Evolutionary conservation across 1,140 invertebrate species (phyloP).

Genomic region (Eriocheir sinensis): DNA sequence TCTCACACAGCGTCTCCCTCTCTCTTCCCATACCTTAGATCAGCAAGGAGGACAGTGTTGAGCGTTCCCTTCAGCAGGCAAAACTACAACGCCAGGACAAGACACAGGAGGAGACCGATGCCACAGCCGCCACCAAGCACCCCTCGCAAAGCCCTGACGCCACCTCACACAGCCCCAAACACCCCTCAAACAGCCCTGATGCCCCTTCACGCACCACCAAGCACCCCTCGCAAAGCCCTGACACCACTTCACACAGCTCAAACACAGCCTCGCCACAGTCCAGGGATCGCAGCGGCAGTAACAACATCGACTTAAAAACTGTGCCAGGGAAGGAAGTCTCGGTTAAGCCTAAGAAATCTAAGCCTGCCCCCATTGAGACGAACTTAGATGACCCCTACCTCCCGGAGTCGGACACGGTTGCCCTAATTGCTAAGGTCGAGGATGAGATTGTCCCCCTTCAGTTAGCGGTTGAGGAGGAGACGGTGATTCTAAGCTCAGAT

Average conservation of each 20-base stretch:
- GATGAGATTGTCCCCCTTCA: neutral
- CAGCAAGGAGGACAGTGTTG: conserved; percentile 79
- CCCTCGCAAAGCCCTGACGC: conserved; percentile 30
- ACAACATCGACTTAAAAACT: neutral
- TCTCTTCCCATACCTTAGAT: conserved; percentile 59
- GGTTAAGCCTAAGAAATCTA: neutral
- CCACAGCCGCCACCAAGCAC: conserved; percentile 36
- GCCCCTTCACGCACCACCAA: neutral
- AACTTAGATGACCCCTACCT: conserved; percentile 56
- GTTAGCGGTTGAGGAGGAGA: neutral
- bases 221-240: conserved; percentile 31
- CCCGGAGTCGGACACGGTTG: conserved; percentile 33
- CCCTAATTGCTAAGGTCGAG: neutral
- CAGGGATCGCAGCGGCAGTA: neutral
- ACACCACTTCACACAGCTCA: neutral
- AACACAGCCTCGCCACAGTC: neutral
- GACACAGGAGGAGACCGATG: conserved; percentile 67
- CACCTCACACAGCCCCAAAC: conserved; percentile 29
- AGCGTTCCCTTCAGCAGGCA: conserved; percentile 77
- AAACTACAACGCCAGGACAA: conserved; percentile 76
- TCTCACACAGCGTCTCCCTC: too few species aligned
- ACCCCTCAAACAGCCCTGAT: conserved; percentile 15
- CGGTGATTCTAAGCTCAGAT: conserved; percentile 42
- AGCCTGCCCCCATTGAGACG: conserved; percentile 42
- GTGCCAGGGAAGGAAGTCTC: neutral